A percentile compares a stretch with the other conserved stretches of the same genome.
Evolutionary conservation across 2,797 vertebrate species (phyloP).

Genomic region (Myotis vivesi): DNA sequence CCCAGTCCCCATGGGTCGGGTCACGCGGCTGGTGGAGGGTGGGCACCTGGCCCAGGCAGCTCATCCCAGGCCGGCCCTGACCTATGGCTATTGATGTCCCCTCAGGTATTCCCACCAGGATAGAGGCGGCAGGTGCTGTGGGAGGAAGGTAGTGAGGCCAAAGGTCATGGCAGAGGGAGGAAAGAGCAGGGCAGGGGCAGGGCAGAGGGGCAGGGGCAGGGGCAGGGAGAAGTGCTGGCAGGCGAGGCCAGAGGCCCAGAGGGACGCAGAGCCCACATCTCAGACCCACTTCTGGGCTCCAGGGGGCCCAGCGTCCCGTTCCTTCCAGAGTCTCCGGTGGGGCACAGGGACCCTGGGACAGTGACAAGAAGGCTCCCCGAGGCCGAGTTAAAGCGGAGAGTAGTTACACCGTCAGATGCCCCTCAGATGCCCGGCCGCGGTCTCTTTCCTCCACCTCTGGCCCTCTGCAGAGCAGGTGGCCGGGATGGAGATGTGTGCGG

Average conservation of each 20-base stretch:
- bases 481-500: accelerated
- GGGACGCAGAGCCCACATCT: accelerated
- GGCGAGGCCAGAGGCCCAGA: neutral
- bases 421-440: neutral
- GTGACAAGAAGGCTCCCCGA: neutral
- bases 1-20: neutral
- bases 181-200: no score
- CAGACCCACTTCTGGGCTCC: neutral
- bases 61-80: neutral
- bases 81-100: accelerated
- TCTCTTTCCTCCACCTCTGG: neutral
- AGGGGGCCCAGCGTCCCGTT: neutral
- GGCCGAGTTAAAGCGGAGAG: accelerated
- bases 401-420: neutral
- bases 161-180: accelerated
- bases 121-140: neutral
- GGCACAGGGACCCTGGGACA: no score
- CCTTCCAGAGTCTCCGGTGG: neutral
- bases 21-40: accelerated
- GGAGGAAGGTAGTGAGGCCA: neutral
- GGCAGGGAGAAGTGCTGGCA: neutral
- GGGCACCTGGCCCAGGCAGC: no score
- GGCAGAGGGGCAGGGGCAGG: neutral
- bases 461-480: accelerated
- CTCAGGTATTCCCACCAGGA: neutral